Conservation (phyloP, 2,888 invertebrate species). For the Unio pictorum region DNA sequence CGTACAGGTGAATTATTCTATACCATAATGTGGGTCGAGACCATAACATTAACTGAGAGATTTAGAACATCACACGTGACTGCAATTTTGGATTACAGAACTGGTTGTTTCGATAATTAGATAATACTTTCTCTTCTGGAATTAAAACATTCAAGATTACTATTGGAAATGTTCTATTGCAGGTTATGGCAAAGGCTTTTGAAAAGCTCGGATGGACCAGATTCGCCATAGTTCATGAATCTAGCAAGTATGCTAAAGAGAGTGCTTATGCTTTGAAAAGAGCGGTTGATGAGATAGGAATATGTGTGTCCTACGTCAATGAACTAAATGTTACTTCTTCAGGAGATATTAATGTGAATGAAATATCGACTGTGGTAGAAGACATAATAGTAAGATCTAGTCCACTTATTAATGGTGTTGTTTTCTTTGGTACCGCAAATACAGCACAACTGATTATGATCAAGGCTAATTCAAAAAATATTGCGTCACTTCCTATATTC, state of each 20-base stretch:
- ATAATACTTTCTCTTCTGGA: too few species aligned
- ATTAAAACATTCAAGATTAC: neutral
- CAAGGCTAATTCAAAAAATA: constrained; percentile 4
- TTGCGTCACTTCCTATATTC: constrained; percentile 2
- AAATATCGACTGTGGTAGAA: neutral
- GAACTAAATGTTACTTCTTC: neutral
- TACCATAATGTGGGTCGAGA: too few species aligned
- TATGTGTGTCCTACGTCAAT: constrained; percentile 6
- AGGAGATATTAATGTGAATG: neutral
- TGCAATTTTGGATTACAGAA: too few species aligned
- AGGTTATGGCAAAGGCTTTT: constrained; percentile 12
- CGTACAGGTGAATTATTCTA: too few species aligned
- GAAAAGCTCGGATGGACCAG: constrained; percentile 12
- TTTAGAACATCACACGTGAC: too few species aligned
- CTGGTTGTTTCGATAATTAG: too few species aligned
- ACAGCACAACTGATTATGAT: constrained; percentile 1
- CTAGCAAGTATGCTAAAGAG: constrained; percentile 7
- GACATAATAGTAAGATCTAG: constrained; percentile 1
- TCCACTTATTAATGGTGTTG: constrained; percentile 12
- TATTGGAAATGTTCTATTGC: neutral
- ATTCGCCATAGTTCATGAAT: constrained; percentile 14
- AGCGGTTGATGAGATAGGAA: neutral
- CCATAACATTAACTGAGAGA: too few species aligned
- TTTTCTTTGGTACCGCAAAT: constrained; percentile 4
- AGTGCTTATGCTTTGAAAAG: constrained; percentile 1